Evolutionary conservation across 92 coral and sea anemone species (phyloP), one percentile per base, ranked within the genome.

Genomic region (Phenganax marumi): DNA sequence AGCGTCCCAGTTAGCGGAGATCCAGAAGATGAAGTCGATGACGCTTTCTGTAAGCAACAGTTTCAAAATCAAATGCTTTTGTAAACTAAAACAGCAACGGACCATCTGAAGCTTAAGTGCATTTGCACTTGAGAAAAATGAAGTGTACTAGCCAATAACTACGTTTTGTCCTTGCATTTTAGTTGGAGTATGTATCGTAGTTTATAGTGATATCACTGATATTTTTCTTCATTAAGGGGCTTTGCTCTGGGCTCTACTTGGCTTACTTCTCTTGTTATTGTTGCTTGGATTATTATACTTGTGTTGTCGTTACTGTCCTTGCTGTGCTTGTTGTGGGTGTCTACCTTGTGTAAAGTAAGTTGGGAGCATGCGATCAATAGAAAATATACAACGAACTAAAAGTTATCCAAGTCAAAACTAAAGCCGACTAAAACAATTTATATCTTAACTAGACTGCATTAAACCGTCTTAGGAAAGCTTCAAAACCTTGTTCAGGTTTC

Each of bases 251-350:
- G 2, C 54, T 54, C 69, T 76, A 14, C 52, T 76, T 54, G 81
- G 68, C 9, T 76, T 76, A 39, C 68, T 76, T 56, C 68, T 76
- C 10, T 51, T 76, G 50, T 49, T 76, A 12, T 21, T 76, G 2
- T 22, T 76, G 65, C 81, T 76, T 26, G 81, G 81, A 24, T 76
- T 76, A 24, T 62, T 76, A 8, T 76, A 76, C 14, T 52, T 76
- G n/a, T 76, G 81, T 56, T 76, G 81, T 56, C 81, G 81, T 39
- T 76, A 54, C 18, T 76, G 81, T 57, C 81, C 81, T 12, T 76
- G 81, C 39, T 76, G 81, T 56, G 68, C 68, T n/a, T 76, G 81
- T 21, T 76, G 81, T 76, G 81, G 68, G 10, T 76, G 68, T 49
- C 54, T 54, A 12, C 81, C 81, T 76, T 76, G 81, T 57, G 81